Evolutionary conservation across 2,797 vertebrate genomes (phyloP).

Genomic region (Uromys caudimaculatus): DNA sequence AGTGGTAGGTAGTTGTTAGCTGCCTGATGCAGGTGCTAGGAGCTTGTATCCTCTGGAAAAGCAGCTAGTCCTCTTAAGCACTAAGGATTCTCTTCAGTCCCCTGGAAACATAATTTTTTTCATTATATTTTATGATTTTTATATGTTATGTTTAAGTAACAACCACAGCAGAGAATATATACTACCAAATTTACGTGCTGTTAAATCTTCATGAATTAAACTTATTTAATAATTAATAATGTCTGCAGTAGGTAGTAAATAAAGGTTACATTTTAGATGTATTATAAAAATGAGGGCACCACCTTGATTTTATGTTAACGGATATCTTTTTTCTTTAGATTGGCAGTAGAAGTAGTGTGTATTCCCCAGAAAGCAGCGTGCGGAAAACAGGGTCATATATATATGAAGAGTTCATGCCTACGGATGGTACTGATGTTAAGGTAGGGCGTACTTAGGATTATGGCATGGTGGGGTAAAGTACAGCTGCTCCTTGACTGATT

Average conservation of each 20-base stretch:
- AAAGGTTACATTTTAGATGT: slow-evolving; percentile 37
- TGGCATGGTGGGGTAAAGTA: not conserved
- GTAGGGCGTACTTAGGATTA: slow-evolving; percentile 85
- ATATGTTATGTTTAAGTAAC: not conserved
- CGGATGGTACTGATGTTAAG: slow-evolving; percentile 95
- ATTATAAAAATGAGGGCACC: slow-evolving; percentile 36
- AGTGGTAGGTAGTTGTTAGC: not conserved
- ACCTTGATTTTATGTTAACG: slow-evolving; percentile 66
- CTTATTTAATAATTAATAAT: not conserved
- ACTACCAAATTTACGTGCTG: not conserved
- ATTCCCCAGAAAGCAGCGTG: slow-evolving; percentile 94
- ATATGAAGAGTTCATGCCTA: slow-evolving; percentile 96
- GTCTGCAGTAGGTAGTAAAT: not conserved
- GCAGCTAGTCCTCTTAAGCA: not conserved
- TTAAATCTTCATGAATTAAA: slow-evolving; percentile 48
- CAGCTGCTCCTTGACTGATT: not conserved
- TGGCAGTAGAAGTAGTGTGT: slow-evolving; percentile 95
- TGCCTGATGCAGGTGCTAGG: not conserved
- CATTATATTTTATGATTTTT: slow-evolving; percentile 2
- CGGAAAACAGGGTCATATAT: slow-evolving; percentile 95
- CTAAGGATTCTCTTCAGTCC: not conserved
- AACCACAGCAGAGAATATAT: not conserved
- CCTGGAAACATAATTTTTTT: slow-evolving; percentile 45
- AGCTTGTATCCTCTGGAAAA: not conserved
- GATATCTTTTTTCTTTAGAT: slow-evolving; percentile 88